These are phyloP conservation scores for Sinocyclocheilus anophthalmus DNA, from an alignment of 2,113 vertebrate genomes.

Conservation along the genomic window DNA sequence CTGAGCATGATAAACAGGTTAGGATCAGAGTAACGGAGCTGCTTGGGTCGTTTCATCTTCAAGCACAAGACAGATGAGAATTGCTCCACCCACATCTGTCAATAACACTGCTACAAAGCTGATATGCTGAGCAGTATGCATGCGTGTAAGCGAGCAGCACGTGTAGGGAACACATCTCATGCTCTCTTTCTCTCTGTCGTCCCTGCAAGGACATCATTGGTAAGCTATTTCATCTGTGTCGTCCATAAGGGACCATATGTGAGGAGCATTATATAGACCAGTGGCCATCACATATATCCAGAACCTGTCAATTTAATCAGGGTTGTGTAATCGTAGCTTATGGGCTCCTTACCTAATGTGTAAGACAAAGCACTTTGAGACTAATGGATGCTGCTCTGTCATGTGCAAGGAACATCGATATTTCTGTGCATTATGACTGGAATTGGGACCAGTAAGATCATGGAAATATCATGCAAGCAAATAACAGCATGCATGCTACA, in stretches of 20 bases:
- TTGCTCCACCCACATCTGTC: conserved; percentile 35
- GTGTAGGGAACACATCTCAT: conserved; percentile 15
- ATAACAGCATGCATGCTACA: too few relatives aligned
- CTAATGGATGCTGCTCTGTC: too few relatives aligned
- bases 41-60: not conserved
- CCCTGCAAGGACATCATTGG: conserved; percentile 35
- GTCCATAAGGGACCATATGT: not conserved
- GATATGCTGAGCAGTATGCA: conserved; percentile 45
- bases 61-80: not conserved
- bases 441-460: too few relatives aligned
- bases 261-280: conserved; percentile 59
- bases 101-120: conserved; percentile 39
- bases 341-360: too few relatives aligned
- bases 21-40: conserved; percentile 21
- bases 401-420: too few relatives aligned
- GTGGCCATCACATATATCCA: too few relatives aligned
- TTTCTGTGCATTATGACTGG: too few relatives aligned
- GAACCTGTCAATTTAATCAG: too few relatives aligned
- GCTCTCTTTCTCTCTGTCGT: conserved; percentile 1
- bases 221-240: not conserved
- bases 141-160: conserved; percentile 13
- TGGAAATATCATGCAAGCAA: not conserved
- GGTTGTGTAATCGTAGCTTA: too few relatives aligned
- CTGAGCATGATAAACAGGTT: conserved; percentile 35
- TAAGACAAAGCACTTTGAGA: too few relatives aligned